A percentile compares a stretch with the other conserved stretches of the same genome.
phyloP scores from a whole-genome alignment of 2,113 vertebrate genomes.

The Stegastes partitus region DNA sequence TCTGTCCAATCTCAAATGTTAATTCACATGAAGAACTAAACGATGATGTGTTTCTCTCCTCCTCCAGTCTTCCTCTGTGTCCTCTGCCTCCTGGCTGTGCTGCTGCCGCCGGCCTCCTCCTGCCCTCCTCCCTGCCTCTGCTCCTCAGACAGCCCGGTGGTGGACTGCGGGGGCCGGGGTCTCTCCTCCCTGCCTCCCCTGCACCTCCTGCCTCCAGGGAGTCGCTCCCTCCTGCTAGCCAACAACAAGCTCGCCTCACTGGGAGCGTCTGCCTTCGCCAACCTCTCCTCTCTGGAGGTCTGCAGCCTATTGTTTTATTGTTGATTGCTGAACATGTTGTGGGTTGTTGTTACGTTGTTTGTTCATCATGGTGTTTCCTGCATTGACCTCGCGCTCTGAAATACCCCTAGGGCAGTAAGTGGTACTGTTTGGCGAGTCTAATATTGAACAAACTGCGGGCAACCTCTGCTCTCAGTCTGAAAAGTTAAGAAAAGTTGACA shows the following conservation, averaged over 20 bases:
- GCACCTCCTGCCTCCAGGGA: slow-evolving; percentile 90
- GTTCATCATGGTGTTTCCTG: neutral
- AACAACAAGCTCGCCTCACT: slow-evolving; percentile 94
- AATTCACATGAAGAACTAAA: slow-evolving; percentile 7
- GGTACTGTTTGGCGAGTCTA: neutral
- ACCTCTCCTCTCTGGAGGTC: slow-evolving; percentile 92
- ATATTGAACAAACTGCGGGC: slow-evolving; percentile 33
- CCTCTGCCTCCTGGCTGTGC: slow-evolving; percentile 85
- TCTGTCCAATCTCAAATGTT: slow-evolving; percentile 1
- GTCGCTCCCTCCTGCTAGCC: slow-evolving; percentile 91
- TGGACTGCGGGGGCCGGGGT: slow-evolving; percentile 93
- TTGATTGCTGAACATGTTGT: slow-evolving; percentile 1
- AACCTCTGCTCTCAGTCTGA: slow-evolving; percentile 11
- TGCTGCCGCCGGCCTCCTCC: slow-evolving; percentile 81
- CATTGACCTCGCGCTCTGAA: slow-evolving; percentile 17
- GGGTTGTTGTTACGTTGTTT: neutral
- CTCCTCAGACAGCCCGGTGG: slow-evolving; percentile 83
- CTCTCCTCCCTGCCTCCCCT: slow-evolving; percentile 89
- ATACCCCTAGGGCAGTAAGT: slow-evolving; percentile 13
- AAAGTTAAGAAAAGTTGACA: slow-evolving; percentile 34
- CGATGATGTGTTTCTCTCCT: slow-evolving; percentile 8
- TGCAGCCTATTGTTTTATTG: slow-evolving; percentile 8
- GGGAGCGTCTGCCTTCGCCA: slow-evolving; percentile 89
- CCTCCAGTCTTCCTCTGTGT: slow-evolving; percentile 87
- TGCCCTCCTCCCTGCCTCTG: slow-evolving; percentile 94